A percentile compares a stretch with the other conserved stretches of the same genome.
These are phyloP conservation scores for Drosophila eohydei DNA, from an alignment of 2,888 invertebrate genomes.

Conservation along the genomic window DNA sequence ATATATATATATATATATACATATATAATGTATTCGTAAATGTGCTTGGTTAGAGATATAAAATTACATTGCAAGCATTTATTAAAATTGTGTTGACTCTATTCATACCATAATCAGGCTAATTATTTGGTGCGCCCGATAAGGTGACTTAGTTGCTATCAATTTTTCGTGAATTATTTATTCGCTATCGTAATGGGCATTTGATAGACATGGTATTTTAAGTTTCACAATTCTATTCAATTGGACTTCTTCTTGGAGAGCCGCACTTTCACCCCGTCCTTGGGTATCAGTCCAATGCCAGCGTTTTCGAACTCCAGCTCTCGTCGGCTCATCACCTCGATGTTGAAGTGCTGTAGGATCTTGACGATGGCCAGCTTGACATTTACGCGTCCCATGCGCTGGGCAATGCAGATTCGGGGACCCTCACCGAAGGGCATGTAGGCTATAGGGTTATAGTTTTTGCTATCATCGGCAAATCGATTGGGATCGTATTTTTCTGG, in stretches of 20 bases:
- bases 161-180: slow-evolving; percentile 1
- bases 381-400: slow-evolving; percentile 79
- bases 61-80: slow-evolving; percentile 52
- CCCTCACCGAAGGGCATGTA: slow-evolving; percentile 85
- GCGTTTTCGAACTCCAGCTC: slow-evolving; percentile 72
- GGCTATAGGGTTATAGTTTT: slow-evolving; percentile 74
- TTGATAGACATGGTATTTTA: background rate
- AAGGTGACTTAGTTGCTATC: slow-evolving; percentile 18
- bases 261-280: slow-evolving; percentile 74
- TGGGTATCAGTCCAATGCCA: slow-evolving; percentile 70
- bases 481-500: slow-evolving; percentile 84
- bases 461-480: slow-evolving; percentile 78
- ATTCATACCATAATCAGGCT: slow-evolving; percentile 17
- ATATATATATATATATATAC: slow-evolving; percentile 4
- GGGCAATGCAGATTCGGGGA: slow-evolving; percentile 84
- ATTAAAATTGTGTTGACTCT: slow-evolving; percentile 61
- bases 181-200: slow-evolving; percentile 3
- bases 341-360: slow-evolving; percentile 71
- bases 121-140: slow-evolving; percentile 16
- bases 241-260: slow-evolving; percentile 51
- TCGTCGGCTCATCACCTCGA: slow-evolving; percentile 65
- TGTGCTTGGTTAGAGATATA: slow-evolving; percentile 36
- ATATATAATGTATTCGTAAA: background rate
- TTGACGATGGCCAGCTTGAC: slow-evolving; percentile 76
- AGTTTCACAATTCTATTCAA: slow-evolving; percentile 12